A percentile compares a stretch with the other conserved stretches of the same genome.
Conservation (phyloP, 2,888 invertebrate species). For the Hermaeophaga mercurialis region DNA sequence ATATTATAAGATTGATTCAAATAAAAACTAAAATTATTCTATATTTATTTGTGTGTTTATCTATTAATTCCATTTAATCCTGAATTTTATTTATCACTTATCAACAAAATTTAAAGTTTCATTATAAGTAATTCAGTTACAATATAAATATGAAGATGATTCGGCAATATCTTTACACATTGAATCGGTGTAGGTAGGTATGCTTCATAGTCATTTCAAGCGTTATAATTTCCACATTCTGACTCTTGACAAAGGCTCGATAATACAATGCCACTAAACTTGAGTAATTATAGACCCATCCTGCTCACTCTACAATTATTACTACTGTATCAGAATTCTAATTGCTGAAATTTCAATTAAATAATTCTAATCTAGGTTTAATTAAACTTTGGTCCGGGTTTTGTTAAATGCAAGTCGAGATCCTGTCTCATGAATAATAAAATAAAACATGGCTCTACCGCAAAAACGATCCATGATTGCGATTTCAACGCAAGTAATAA, state of each 20-base stretch:
- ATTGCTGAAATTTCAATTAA: constrained; percentile 37
- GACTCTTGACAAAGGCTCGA: constrained; percentile 17
- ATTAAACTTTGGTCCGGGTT: constrained; percentile 36
- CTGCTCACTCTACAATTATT: constrained; percentile 32
- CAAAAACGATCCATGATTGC: constrained; percentile 34
- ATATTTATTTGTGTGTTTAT: too few relatives aligned
- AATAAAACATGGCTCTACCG: constrained; percentile 24
- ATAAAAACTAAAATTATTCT: too few relatives aligned
- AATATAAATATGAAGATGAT: too few relatives aligned
- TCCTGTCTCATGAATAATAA: constrained; percentile 30
- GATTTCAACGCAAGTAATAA: constrained; percentile 29
- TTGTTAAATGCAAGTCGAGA: constrained; percentile 29
- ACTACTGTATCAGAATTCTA: constrained; percentile 37
- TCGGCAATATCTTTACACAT: too few relatives aligned
- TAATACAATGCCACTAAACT: constrained; percentile 22
- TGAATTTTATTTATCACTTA: too few relatives aligned
- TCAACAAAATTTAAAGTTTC: too few relatives aligned
- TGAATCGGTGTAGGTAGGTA: too few relatives aligned
- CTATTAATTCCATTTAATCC: too few relatives aligned
- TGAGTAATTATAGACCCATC: constrained; percentile 31
- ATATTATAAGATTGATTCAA: too few relatives aligned
- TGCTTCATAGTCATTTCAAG: too few relatives aligned
- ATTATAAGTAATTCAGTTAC: too few relatives aligned
- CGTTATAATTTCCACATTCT: constrained; percentile 12
- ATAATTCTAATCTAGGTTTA: constrained; percentile 39